These are phyloP conservation scores for Poecilia latipinna DNA, from an alignment of 2,113 vertebrate species.

Conservation along the genomic window DNA sequence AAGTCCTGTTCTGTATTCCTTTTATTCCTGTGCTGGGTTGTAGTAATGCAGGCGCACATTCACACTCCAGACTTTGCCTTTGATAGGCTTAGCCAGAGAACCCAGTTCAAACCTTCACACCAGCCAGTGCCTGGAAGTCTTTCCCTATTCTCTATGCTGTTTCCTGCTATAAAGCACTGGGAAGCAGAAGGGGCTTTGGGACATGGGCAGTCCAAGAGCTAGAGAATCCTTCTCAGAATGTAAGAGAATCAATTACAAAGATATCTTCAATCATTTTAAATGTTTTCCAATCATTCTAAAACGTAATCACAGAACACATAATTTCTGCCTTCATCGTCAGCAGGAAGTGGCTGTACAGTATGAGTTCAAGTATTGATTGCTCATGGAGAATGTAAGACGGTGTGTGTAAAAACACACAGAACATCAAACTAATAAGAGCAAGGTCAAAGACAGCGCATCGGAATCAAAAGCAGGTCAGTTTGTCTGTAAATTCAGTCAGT, in stretches of 20 bases:
- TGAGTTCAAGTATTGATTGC: constrained; percentile 26
- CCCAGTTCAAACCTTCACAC: constrained; percentile 48
- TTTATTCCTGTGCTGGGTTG: constrained; percentile 54
- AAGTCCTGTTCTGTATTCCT: constrained; percentile 51
- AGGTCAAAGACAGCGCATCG: not conserved
- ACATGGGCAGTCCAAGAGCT: constrained; percentile 18
- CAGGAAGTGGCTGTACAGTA: not conserved
- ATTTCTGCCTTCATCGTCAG: constrained; percentile 9
- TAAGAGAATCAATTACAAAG: not conserved
- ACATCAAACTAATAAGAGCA: constrained; percentile 12
- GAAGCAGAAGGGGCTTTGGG: constrained; percentile 19
- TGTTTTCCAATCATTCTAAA: not conserved
- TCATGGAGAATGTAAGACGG: constrained; percentile 16
- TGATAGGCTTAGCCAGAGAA: constrained; percentile 39
- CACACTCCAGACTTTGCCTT: constrained; percentile 36
- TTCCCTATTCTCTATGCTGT: constrained; percentile 61
- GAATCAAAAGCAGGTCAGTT: constrained; percentile 3
- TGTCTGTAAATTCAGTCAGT: not conserved
- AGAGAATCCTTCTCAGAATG: not conserved
- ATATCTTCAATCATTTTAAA: not conserved
- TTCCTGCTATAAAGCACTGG: constrained; percentile 37
- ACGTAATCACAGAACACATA: not conserved
- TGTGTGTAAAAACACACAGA: not conserved
- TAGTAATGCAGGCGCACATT: constrained; percentile 44
- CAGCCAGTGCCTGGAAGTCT: constrained; percentile 39